Evolutionary conservation across 53 echinoderm and acorn worm genomes (phyloP), one percentile per base, ranked within the genome.

Genomic region (Paracentrotus lividus): DNA sequence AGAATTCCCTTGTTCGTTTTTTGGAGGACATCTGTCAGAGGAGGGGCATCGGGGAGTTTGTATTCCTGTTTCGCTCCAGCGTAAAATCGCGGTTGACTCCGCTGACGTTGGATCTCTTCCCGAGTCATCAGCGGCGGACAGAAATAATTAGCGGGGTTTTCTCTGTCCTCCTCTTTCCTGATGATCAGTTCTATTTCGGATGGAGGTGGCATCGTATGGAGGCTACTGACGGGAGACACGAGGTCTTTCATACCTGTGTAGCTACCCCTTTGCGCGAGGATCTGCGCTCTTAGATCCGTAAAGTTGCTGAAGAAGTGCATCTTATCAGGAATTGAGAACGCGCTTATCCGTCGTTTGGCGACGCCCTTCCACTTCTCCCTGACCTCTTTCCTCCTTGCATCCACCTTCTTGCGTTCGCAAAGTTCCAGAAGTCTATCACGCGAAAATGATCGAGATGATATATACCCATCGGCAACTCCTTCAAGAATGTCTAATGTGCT

Each of bases 71-170:
- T 56, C 18, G 93, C 91, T n/a, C 98, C 98, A 12, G 98, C 98
- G 49, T 98, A 98, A 93, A 98, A 98, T 56, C 98, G 86, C 45
- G 98, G 98, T 69, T 97, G 97, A 51, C 94, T 96, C 69, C 57
- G 56, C 92, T 97, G 97, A 9, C 96, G 89, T 55, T 86, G 60
- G 49, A 96, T 95, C 42, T 97, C 97, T 3, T 95, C 97, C 20
- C 94, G 95, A 2, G 98, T 94, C 93, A 96, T 94, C 23, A 97
- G 88, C 20, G 98, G 98, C 1, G 98, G 98, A 1, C 93, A 88
- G 93, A 96, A 98, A 87, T 98, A 98, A 81, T 97, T 98, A 40
- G 97, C 97, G 1, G 97, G 96, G 51, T 98, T 97, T 93, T 96
- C 95, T 66, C 96, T 49, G 40, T 96, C 95, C 42, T 86, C 92